A percentile compares a stretch with the other conserved stretches of the same genome.
Evolutionary conservation across 2,888 invertebrate genomes (phyloP).

Genomic region (Crepidodera aurea): DNA sequence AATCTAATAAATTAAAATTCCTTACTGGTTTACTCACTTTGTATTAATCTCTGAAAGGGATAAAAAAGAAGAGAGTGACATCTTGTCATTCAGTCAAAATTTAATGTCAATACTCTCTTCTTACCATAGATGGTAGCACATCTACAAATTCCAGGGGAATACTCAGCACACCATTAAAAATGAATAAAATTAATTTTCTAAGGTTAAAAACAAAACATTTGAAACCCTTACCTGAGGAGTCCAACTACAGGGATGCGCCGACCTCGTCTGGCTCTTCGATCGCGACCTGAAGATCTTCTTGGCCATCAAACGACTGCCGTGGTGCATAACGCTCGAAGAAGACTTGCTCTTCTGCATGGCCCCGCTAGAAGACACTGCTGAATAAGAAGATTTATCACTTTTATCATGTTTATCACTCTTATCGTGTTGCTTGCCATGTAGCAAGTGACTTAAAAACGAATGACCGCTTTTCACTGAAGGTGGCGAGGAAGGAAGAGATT

Average conservation of each 20-base stretch:
- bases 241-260: conserved; percentile 73
- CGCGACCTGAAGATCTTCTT: conserved; percentile 86
- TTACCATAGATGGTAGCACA: too few relatives aligned
- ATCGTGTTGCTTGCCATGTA: conserved; percentile 65
- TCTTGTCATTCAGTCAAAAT: too few relatives aligned
- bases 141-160: too few relatives aligned
- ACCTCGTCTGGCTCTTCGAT: conserved; percentile 81
- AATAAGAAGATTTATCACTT: conserved; percentile 43
- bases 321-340: conserved; percentile 85
- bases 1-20: too few relatives aligned
- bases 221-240: conserved; percentile 89
- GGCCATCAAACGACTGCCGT: conserved; percentile 74
- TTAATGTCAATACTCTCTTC: too few relatives aligned
- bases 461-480: conserved; percentile 65
- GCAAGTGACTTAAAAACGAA: conserved; percentile 70
- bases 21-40: too few relatives aligned
- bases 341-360: conserved; percentile 92
- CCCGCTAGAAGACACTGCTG: conserved; percentile 63
- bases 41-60: too few relatives aligned
- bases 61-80: too few relatives aligned
- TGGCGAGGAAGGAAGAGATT: conserved; percentile 60
- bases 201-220: too few relatives aligned
- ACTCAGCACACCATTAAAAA: too few relatives aligned
- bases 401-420: conserved; percentile 49
- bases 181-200: too few relatives aligned